Conservation (phyloP, 2,888 invertebrate genomes). For the Orthosia gothica region DNA sequence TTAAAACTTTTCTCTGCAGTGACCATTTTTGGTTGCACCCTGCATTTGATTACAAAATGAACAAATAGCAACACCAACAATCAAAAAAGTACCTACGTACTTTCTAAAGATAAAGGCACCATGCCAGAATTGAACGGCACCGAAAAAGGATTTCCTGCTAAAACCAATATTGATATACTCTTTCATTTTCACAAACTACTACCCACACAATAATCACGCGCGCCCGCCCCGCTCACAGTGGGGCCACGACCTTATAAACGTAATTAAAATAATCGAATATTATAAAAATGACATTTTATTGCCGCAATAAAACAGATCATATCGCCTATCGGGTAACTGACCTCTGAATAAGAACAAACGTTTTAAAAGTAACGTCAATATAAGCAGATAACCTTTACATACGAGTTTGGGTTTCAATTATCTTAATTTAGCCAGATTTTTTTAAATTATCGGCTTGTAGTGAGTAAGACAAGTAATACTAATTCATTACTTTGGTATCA, state of each 20-base stretch:
- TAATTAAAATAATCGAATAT: conserved; percentile 51
- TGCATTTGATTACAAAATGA: background rate
- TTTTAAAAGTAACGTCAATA: conserved; percentile 63
- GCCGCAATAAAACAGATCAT: conserved; percentile 46
- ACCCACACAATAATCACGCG: conserved; percentile 3
- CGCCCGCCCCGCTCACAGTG: conserved; percentile 33
- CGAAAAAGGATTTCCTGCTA: conserved; percentile 1
- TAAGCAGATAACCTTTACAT: conserved; percentile 63
- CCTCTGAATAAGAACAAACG: conserved; percentile 69
- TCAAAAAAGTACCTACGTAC: background rate
- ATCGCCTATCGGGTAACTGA: conserved; percentile 69
- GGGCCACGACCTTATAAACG: conserved; percentile 52
- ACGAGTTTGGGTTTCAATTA: conserved; percentile 58
- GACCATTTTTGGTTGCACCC: background rate
- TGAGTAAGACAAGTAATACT: conserved; percentile 31
- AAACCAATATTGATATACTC: background rate
- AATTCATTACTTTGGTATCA: conserved; percentile 44
- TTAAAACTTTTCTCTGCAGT: background rate
- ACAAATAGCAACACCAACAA: too few species aligned
- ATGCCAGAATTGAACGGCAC: background rate
- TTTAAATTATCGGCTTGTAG: conserved; percentile 18
- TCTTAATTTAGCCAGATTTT: conserved; percentile 41
- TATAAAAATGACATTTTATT: conserved; percentile 38
- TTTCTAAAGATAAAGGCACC: background rate
- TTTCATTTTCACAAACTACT: too few species aligned